A percentile compares a stretch with the other conserved stretches of the same genome.
Evolutionary conservation across 2,113 vertebrate genomes (phyloP).

Genomic region (Catagonus wagneri): DNA sequence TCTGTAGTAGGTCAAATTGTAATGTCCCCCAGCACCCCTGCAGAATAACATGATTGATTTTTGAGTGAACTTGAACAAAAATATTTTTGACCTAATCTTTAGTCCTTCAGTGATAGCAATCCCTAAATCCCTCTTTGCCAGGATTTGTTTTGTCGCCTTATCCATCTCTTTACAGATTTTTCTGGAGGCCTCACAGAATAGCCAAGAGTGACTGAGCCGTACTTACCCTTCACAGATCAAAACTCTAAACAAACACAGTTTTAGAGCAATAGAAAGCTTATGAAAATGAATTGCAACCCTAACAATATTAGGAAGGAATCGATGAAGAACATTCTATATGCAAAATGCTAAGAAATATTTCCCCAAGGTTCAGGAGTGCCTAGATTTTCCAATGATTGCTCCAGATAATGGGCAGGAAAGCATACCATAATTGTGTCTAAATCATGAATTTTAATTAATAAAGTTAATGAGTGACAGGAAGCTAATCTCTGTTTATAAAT

Average conservation of each 20-base stretch:
- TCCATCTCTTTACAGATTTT: constrained; percentile 57
- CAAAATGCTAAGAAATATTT: background rate
- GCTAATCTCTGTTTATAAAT: background rate
- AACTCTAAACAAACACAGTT: constrained; percentile 9
- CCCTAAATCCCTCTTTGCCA: background rate
- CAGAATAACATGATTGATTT: constrained; percentile 48
- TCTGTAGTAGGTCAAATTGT: background rate
- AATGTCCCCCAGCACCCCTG: background rate
- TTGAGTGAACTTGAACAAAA: constrained; percentile 54
- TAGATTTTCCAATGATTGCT: background rate
- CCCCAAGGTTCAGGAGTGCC: background rate
- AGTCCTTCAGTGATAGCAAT: background rate
- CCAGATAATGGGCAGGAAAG: background rate
- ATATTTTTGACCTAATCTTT: constrained; percentile 57
- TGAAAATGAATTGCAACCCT: constrained; percentile 11
- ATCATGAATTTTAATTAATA: background rate
- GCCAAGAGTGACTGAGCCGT: background rate
- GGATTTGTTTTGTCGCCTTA: constrained; percentile 43
- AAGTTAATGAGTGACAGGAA: background rate
- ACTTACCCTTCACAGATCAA: constrained; percentile 17
- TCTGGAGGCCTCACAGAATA: background rate
- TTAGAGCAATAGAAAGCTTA: constrained; percentile 43
- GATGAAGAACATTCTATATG: background rate
- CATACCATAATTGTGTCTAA: background rate
- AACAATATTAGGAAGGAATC: background rate